Conservation (phyloP, 2,797 vertebrate genomes). For the Pipistrellus pipistrellus region DNA sequence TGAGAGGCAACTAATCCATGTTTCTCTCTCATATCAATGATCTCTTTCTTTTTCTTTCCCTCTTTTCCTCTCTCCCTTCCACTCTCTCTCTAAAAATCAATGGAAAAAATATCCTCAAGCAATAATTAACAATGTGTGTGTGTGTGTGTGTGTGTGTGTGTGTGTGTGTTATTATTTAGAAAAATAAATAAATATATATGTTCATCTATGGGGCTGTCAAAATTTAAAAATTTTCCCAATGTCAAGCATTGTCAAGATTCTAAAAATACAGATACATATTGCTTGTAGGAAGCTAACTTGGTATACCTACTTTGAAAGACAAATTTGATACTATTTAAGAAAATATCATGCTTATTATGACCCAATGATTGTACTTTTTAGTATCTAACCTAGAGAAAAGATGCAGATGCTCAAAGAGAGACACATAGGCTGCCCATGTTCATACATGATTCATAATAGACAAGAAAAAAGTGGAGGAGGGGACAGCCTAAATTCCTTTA, state of each 20-base stretch:
- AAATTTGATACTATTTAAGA: slow-evolving; percentile 23
- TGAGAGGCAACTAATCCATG: too few species aligned
- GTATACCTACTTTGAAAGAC: slow-evolving; percentile 17
- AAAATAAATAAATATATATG: not conserved
- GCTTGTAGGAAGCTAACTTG: slow-evolving; percentile 4
- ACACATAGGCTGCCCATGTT: not conserved
- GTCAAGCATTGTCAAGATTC: slow-evolving; percentile 39
- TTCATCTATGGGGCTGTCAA: not conserved
- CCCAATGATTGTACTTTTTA: not conserved
- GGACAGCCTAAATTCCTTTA: not conserved
- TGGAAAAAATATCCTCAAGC: too few species aligned
- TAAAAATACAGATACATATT: slow-evolving; percentile 23
- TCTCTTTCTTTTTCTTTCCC: too few species aligned
- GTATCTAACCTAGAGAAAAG: not conserved
- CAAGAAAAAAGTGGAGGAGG: not conserved
- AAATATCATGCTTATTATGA: not conserved
- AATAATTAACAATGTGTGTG: too few species aligned
- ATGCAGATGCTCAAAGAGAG: not conserved
- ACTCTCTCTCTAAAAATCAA: too few species aligned
- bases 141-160: too few species aligned
- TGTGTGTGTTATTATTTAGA: not conserved
- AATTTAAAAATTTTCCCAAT: slow-evolving; percentile 14
- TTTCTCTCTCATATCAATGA: too few species aligned
- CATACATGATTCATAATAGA: not conserved
- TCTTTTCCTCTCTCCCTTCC: too few species aligned